These are phyloP conservation scores for Drosophila pseudotakahashii DNA, from an alignment of 2,888 invertebrate genomes.

Conservation along the genomic window DNA sequence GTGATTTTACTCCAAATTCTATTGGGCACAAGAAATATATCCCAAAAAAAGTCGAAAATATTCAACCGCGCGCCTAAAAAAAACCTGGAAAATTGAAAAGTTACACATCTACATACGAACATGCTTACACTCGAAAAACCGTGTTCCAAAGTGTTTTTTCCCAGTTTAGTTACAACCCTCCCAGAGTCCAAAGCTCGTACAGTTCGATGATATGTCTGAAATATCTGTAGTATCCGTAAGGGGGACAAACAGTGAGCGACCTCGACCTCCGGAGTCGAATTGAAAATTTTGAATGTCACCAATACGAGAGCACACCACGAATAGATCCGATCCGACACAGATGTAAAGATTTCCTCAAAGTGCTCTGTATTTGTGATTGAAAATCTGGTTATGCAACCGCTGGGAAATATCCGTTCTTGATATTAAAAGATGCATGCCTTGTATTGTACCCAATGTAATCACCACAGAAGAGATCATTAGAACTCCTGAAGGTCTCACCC, in stretches of 20 bases:
- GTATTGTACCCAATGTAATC: constrained; percentile 6
- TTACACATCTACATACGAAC: constrained; percentile 46
- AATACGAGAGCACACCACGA: constrained; percentile 42
- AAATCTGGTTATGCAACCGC: constrained; percentile 49
- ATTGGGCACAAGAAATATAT: constrained; percentile 13
- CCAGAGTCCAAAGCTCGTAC: constrained; percentile 5
- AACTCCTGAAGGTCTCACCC: neutral
- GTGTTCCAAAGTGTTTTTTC: constrained; percentile 55
- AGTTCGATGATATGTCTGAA: neutral
- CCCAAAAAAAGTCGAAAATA: constrained; percentile 16
- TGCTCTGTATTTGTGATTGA: constrained; percentile 39
- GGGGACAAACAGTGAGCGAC: constrained; percentile 40
- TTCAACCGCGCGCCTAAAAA: constrained; percentile 31
- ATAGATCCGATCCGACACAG: constrained; percentile 35
- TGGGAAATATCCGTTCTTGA: constrained; percentile 17
- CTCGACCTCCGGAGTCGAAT: constrained; percentile 46
- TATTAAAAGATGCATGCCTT: constrained; percentile 9
- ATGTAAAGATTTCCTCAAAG: constrained; percentile 38
- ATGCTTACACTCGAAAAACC: constrained; percentile 51
- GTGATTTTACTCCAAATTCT: constrained; percentile 38
- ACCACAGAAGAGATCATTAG: constrained; percentile 1
- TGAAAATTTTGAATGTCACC: constrained; percentile 48
- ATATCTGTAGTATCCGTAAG: constrained; percentile 21
- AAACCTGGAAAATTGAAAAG: constrained; percentile 21
- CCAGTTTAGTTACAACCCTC: constrained; percentile 30